Base-by-base conservation (phyloP, 2,797 vertebrate species). In the Scarus forsteni region DNA sequence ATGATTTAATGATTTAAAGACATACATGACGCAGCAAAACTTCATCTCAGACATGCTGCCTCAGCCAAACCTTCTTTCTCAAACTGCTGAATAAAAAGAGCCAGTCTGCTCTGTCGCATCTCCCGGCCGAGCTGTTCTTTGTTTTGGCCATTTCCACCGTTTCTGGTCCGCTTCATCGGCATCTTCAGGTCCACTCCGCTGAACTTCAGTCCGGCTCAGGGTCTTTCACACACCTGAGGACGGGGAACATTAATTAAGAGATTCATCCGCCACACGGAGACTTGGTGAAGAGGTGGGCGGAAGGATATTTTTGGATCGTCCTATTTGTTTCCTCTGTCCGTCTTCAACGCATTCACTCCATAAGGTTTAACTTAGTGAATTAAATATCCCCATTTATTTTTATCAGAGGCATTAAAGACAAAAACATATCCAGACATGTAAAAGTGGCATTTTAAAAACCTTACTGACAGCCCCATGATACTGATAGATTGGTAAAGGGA, bases 21-120 rank as follows among this genome's bases (percentile, higher is more conserved):
- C 15, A 1, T 44, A 50, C 16, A 36, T 4, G 27, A 27, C 2
- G 27, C 27, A 27, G 4, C 27, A 27, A 4, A 27, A 27, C 27
- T 27, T 27, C 27, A 27, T 27, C 27, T 19, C 15, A 11, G 0
- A 45, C 5, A 3, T 0, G 8, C 8, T 7, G 15, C 7, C 44
- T 5, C 5, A 10, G n/a, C 0, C 83, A 27, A 35, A 94, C 93
- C 93, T 90, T 94, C 93, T 65, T 94, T 92, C 65, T 93, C 89
- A 70, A 94, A 89, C 80, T 94, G 93, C 5, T 94, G 93, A 1
- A 93, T 88, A 35, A 94, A 93, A 0, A 94, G 77, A 0, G 69
- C 35, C 14, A 90, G 80, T 35, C 66, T 83, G 60, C 56, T 80
- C 8, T 53, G 60, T 0, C 84, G 68, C 19, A 86, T 15, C 7